phyloP scores from a whole-genome alignment of 2,797 vertebrate genomes.

The Chelidonichthys spinosus region DNA sequence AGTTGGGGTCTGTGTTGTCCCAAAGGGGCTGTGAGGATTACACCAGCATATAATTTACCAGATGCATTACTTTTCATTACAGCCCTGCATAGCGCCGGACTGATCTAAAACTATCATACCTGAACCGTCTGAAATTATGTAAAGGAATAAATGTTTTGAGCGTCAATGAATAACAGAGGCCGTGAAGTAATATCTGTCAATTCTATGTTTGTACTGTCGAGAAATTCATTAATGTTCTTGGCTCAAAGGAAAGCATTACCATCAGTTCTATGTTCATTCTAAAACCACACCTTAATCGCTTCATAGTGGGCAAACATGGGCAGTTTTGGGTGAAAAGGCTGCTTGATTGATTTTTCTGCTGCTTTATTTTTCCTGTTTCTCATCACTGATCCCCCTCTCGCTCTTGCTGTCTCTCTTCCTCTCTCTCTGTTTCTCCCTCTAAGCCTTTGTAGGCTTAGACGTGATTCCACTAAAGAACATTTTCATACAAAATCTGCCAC shows the following conservation, averaged over 20 bases:
- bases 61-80: constrained; percentile 30
- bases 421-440: constrained; percentile 18
- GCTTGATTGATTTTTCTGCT: constrained; percentile 36
- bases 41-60: constrained; percentile 39
- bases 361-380: constrained; percentile 32
- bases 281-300: constrained; percentile 25
- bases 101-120: constrained; percentile 18
- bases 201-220: constrained; percentile 8
- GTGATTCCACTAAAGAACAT: constrained; percentile 50
- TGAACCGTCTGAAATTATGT: constrained; percentile 19
- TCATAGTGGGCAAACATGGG: constrained; percentile 6
- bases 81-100: not conserved
- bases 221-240: constrained; percentile 23
- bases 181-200: not conserved
- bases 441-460: constrained; percentile 43
- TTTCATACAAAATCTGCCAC: constrained; percentile 59
- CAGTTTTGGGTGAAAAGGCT: constrained; percentile 15
- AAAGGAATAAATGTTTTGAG: constrained; percentile 6
- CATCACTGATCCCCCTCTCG: constrained; percentile 22
- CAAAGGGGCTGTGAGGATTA: constrained; percentile 55
- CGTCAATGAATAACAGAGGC: constrained; percentile 4
- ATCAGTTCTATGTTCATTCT: constrained; percentile 18
- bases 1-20: constrained; percentile 49
- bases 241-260: not conserved
- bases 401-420: constrained; percentile 3